A percentile compares a stretch with the other conserved stretches of the same genome.
These are phyloP conservation scores for Coptodon bakossiorum DNA, from an alignment of 2,113 vertebrate genomes.

Conservation along the genomic window DNA sequence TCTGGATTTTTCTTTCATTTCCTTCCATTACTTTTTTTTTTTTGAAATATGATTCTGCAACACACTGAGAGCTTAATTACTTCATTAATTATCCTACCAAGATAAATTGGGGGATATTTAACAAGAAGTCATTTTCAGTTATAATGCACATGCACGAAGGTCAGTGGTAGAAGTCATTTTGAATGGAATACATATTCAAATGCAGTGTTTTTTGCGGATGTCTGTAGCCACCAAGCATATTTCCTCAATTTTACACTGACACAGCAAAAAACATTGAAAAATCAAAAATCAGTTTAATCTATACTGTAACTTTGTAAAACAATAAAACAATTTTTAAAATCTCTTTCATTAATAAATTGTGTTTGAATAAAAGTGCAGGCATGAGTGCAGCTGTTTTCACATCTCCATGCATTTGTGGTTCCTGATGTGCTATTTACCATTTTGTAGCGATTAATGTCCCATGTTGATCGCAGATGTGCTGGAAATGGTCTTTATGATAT, in stretches of 20 bases:
- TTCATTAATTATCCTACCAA: conserved; percentile 65
- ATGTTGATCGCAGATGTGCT: conserved; percentile 20
- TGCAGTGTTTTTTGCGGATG: not conserved
- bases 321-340: not conserved
- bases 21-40: not conserved
- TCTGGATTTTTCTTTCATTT: not conserved
- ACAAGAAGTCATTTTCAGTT: conserved; percentile 65
- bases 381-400: not conserved
- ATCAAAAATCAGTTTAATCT: not conserved
- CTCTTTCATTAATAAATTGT: not conserved
- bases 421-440: not conserved
- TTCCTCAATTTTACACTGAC: conserved; percentile 29
- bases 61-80: conserved; percentile 53
- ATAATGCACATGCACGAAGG: conserved; percentile 53
- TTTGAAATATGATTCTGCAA: conserved; percentile 49
- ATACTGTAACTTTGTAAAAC: not conserved
- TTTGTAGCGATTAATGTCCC: conserved; percentile 30
- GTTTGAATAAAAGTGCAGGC: not conserved
- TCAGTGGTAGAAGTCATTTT: conserved; percentile 58
- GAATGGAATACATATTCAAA: conserved; percentile 48
- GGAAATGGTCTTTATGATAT: conserved; percentile 20
- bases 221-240: not conserved
- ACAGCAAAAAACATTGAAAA: not conserved
- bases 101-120: conserved; percentile 53
- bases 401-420: not conserved